Percentiles rank a stretch among this genome's conserved stretches.
phyloP scores from a whole-genome alignment of 2,113 vertebrate genomes.

The Myrmecophaga tridactyla region DNA sequence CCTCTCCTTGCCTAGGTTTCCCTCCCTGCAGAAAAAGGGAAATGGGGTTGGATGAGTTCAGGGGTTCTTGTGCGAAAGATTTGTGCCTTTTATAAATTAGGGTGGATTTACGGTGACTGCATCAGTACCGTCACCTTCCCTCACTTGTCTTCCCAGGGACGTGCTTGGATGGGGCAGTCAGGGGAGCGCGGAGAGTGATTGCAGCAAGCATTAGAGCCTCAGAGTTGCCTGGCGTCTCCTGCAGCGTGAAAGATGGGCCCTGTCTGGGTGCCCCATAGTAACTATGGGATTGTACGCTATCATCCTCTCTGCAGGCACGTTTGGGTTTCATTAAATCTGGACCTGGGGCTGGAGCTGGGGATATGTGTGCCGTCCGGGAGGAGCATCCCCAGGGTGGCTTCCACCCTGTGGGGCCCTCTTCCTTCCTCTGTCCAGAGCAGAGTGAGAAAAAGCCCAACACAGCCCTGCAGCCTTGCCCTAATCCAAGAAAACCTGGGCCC shows the following conservation, averaged over 20 bases:
- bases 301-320: background rate
- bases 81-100: accelerated
- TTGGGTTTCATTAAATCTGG: background rate
- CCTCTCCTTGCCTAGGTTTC: background rate
- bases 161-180: background rate
- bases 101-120: background rate
- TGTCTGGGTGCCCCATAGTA: accelerated
- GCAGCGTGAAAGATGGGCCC: background rate
- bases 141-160: background rate
- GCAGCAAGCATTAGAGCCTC: background rate
- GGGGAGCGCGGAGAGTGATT: background rate
- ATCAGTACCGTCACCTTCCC: background rate
- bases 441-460: background rate
- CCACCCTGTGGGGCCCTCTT: background rate
- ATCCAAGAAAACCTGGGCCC: too few species aligned
- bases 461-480: background rate
- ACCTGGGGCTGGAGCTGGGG: background rate
- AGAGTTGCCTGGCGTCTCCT: background rate
- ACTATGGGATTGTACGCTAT: background rate
- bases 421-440: background rate
- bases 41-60: background rate
- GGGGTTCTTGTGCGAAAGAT: background rate
- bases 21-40: background rate
- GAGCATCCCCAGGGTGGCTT: background rate
- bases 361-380: background rate